phyloP scores from a whole-genome alignment of 2,113 vertebrate genomes.

The Phalacrocorax aristotelis region DNA sequence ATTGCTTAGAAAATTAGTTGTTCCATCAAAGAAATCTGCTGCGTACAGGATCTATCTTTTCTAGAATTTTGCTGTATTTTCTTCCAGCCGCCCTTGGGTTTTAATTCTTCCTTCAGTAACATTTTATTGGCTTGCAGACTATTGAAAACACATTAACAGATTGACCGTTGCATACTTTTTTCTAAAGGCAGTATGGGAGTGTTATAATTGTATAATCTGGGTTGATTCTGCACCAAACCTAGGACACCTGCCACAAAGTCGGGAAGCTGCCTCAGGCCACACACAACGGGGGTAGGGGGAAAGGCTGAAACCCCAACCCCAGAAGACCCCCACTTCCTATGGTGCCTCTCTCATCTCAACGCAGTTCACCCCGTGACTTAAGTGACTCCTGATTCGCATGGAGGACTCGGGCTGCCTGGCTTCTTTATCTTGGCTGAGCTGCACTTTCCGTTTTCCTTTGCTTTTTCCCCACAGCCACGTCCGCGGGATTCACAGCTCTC shows the following conservation, averaged over 20 bases:
- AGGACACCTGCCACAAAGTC: not conserved
- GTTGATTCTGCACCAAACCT: not conserved
- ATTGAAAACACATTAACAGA: not conserved
- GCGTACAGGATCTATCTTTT: not conserved
- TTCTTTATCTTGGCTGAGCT: not conserved
- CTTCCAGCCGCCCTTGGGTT: not conserved
- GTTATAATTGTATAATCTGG: not conserved
- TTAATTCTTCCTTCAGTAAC: not conserved
- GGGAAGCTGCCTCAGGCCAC: not conserved
- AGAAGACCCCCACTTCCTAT: fast-evolving
- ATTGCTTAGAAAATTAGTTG: not conserved
- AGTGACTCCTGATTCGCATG: not conserved
- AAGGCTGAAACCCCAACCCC: not conserved
- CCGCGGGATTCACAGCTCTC: not conserved
- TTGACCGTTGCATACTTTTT: no score
- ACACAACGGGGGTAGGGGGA: no score
- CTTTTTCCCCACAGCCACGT: not conserved
- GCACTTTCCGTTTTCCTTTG: not conserved
- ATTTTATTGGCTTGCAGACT: not conserved
- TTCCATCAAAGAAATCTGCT: not conserved
- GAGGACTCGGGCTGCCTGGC: not conserved
- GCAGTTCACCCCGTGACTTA: not conserved
- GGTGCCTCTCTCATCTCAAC: not conserved
- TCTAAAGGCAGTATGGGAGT: not conserved
- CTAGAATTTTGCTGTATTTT: not conserved